Base-by-base conservation (phyloP, 1,140 invertebrate species). In the Chironomus striatipennis region DNA sequence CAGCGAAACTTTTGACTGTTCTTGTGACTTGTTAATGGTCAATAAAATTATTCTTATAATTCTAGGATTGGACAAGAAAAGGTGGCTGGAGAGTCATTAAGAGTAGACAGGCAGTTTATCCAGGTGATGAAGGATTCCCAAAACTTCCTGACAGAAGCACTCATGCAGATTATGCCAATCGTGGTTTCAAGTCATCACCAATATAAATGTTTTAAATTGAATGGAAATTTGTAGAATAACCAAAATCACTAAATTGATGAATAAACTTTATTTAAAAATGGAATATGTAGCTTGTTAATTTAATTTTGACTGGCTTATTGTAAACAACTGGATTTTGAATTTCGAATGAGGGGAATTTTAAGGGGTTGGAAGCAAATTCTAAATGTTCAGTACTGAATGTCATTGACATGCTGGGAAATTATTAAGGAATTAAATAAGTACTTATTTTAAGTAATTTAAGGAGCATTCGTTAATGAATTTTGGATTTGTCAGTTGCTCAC, bases 31-130 rank as follows among this genome's bases (percentile, higher is more conserved):
- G 17, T 57, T n/a, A 57, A 42, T 9, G n/a, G 7, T n/a, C n/a
- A n/a, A n/a, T 42, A 2, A 3, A 9, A 8, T 73, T 43, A 8
- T 9, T 34, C 1, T 2, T 42, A 57, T 0, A 57, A 18, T 73
- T 75, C 74, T 75, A 89, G 88, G 86, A 90, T 80, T 94, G 92
- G 92, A 89, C 86, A 5, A 86, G 86, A 73, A 87, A 88, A 78
- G 85, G 86, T 76, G 91, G 91, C 42, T 90, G 89, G 87, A 85
- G 85, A 83, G 81, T 90, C 0, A 77, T 84, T 17, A 75, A 75
- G 21, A 84, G 84, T 7, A 86, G 88, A 75, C 78, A 77, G 10
- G 81, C 83, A 75, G 83, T 87, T 18, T 79, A 87, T 74, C 89
- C 89, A 43, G 90, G 90, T 3, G 89, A 91, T 78, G 83, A 86